Percentiles rank a stretch among this genome's conserved stretches.
Conservation (phyloP, 2,797 vertebrate genomes). For the Gallinago nigripennis region DNA sequence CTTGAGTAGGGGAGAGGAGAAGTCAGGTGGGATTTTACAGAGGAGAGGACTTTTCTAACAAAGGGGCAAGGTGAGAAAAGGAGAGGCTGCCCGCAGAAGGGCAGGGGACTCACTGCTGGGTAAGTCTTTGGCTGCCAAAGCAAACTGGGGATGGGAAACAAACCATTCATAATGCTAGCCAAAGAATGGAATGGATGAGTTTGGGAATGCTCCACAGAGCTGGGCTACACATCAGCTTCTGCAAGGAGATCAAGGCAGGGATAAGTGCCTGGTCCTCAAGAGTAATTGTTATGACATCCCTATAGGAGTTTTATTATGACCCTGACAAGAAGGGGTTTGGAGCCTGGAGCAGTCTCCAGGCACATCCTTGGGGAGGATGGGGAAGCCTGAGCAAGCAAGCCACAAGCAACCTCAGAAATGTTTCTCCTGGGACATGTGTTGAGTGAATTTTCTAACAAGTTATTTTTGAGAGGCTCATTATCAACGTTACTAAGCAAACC, state of each 20-base stretch:
- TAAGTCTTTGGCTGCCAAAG: background rate
- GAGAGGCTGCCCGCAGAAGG: background rate
- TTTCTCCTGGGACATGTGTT: background rate
- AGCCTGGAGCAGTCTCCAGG: background rate
- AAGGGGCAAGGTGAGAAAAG: background rate
- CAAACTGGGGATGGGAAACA: background rate
- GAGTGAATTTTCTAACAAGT: background rate
- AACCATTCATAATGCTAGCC: background rate
- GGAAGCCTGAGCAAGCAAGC: background rate
- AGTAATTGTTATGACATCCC: background rate
- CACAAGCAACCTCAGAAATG: rapidly evolving
- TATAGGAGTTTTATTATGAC: background rate
- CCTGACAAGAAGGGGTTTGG: background rate
- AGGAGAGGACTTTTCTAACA: background rate
- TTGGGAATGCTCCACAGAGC: background rate
- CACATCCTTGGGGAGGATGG: background rate
- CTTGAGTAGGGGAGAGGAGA: background rate
- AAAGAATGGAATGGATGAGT: background rate
- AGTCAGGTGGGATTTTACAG: background rate
- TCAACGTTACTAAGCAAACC: background rate
- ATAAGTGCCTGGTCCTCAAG: background rate
- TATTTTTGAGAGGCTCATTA: background rate
- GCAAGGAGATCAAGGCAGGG: background rate
- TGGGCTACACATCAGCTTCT: background rate
- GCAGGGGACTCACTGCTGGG: background rate